Percentiles rank a stretch among this genome's conserved stretches.
These are phyloP conservation scores for Pristionchus arcanus DNA, from an alignment of 2,888 invertebrate species.

Conservation along the genomic window DNA sequence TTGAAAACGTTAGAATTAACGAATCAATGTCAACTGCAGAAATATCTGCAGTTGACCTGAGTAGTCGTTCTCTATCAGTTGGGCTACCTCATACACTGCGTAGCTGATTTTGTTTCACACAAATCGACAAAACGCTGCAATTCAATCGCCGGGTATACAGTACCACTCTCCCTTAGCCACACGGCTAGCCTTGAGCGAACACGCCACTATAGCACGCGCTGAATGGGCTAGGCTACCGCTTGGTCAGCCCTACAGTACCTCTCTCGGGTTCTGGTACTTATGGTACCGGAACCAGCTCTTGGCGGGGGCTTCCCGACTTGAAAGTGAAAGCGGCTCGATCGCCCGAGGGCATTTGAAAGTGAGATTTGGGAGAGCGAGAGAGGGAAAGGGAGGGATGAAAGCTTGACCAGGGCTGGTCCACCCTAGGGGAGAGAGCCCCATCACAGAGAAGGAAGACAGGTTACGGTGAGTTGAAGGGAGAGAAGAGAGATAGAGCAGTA, in stretches of 20 bases:
- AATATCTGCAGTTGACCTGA: too few species aligned
- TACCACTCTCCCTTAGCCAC: not conserved
- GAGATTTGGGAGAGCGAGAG: slow-evolving; percentile 33
- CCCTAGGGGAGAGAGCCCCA: slow-evolving; percentile 43
- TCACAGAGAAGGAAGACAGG: not conserved
- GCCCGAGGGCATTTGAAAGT: slow-evolving; percentile 5
- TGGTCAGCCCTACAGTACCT: not conserved
- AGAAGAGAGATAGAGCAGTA: not conserved
- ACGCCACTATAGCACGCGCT: not conserved
- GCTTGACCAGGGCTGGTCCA: slow-evolving; percentile 37
- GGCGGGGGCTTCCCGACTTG: not conserved
- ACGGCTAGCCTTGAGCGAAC: not conserved
- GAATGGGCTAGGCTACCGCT: not conserved
- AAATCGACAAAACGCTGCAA: too few species aligned
- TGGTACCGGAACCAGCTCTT: not conserved
- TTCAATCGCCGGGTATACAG: not conserved
- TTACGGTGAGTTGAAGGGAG: not conserved
- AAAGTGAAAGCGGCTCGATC: slow-evolving; percentile 11
- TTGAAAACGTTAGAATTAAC: too few species aligned
- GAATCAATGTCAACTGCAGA: too few species aligned
- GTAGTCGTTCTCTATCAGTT: too few species aligned
- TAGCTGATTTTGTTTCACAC: too few species aligned
- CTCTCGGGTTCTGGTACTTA: not conserved
- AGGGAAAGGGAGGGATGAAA: slow-evolving; percentile 32
- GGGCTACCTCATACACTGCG: too few species aligned